Percentiles rank a stretch among this genome's conserved stretches.
Conservation (phyloP, 2,113 vertebrate genomes). For the Pituophis catenifer region DNA sequence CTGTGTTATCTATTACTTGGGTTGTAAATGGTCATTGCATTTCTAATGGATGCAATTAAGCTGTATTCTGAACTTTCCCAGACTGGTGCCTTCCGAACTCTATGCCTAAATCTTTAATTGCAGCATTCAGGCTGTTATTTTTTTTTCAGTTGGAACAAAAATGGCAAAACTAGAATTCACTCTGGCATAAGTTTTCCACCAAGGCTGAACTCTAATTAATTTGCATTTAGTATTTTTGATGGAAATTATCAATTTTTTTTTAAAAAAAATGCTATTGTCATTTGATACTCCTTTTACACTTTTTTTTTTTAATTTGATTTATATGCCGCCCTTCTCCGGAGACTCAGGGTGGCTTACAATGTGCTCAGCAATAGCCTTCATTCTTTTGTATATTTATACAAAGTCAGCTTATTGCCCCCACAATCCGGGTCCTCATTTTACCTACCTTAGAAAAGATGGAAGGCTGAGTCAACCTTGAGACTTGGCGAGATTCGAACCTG, state of each 20-base stretch:
- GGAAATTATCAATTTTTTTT: neutral
- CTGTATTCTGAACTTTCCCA: neutral
- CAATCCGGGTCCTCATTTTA: too few relatives aligned
- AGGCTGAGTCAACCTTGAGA: too few relatives aligned
- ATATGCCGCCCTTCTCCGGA: too few relatives aligned
- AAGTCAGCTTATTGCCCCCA: too few relatives aligned
- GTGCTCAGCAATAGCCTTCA: too few relatives aligned
- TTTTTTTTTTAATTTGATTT: neutral
- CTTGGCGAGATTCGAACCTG: too few relatives aligned
- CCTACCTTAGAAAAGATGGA: too few relatives aligned
- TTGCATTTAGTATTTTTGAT: neutral
- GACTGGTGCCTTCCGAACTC: neutral
- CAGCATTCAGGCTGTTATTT: neutral
- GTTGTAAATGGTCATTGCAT: neutral
- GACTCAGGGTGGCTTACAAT: too few relatives aligned
- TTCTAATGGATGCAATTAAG: neutral
- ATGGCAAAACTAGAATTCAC: neutral
- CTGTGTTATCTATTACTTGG: neutral
- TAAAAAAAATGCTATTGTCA: neutral
- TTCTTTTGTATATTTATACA: too few relatives aligned
- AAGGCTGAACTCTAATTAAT: neutral
- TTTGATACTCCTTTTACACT: neutral
- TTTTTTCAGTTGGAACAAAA: neutral
- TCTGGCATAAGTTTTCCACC: neutral
- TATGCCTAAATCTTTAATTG: neutral